Conservation (phyloP, 2,113 vertebrate species). For the Erythrolamprus reginae region DNA sequence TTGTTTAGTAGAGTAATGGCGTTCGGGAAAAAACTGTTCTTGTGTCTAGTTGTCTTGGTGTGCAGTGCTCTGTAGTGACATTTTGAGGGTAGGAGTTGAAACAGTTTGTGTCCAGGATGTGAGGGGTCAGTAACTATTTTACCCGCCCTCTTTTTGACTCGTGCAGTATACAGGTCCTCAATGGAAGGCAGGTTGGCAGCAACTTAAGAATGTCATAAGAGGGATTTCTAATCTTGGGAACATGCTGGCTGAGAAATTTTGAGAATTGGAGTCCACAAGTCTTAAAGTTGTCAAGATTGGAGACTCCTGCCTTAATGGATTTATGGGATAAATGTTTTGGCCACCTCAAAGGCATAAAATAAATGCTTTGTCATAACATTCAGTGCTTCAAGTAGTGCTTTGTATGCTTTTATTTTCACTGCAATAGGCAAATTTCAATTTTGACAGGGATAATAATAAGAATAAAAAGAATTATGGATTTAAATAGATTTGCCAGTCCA, state of each 20-base stretch:
- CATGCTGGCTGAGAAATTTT: not conserved
- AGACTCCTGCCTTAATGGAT: not conserved
- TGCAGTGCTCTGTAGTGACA: no score
- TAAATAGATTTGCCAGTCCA: constrained; percentile 19
- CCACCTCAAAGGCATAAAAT: not conserved
- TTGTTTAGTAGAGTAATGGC: no score
- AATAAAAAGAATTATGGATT: constrained; percentile 35
- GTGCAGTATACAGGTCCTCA: no score
- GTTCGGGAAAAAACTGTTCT: no score
- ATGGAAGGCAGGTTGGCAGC: no score
- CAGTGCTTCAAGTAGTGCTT: not conserved
- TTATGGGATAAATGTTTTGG: not conserved
- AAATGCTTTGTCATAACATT: not conserved
- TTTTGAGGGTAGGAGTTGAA: no score
- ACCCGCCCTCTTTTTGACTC: no score
- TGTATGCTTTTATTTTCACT: not conserved
- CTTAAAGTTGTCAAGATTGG: not conserved
- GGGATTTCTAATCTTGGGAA: not conserved
- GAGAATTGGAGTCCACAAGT: not conserved
- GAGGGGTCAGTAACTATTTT: no score
- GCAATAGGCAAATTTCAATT: constrained; percentile 22
- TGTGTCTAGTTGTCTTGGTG: no score
- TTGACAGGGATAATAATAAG: constrained; percentile 26
- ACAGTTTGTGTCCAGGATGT: no score
- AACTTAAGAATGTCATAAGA: not conserved